Percentiles rank a stretch among this genome's conserved stretches.
These are phyloP conservation scores for Mythimna loreyi DNA, from an alignment of 2,888 invertebrate genomes.

Conservation along the genomic window DNA sequence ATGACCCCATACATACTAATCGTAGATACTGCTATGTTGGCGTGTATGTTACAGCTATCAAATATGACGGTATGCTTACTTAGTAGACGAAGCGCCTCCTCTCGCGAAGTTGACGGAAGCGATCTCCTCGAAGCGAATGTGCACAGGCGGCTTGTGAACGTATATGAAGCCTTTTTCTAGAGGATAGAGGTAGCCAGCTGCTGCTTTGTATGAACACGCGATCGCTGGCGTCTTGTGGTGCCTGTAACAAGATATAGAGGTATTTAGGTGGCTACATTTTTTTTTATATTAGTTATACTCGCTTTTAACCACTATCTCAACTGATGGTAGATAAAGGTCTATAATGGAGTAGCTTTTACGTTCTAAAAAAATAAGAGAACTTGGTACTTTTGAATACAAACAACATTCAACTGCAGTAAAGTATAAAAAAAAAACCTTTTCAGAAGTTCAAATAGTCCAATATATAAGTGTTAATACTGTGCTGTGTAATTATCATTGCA, in stretches of 20 bases:
- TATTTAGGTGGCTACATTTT: background rate
- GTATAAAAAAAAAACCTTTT: too few species aligned
- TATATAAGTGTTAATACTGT: too few species aligned
- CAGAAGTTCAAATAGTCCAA: too few species aligned
- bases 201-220: conserved; percentile 99
- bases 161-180: conserved; percentile 99
- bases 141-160: conserved; percentile 99
- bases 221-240: conserved; percentile 97
- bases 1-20: too few species aligned
- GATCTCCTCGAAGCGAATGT: conserved; percentile 99
- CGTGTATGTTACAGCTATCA: background rate
- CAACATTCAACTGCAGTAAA: background rate
- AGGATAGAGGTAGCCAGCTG: conserved; percentile 99
- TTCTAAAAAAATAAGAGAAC: too few species aligned
- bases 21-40: too few species aligned
- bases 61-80: conserved; percentile 71
- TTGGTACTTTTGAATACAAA: background rate
- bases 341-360: too few species aligned
- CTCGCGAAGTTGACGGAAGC: conserved; percentile 98
- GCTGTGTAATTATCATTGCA: too few species aligned
- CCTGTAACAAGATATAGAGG: conserved; percentile 79
- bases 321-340: too few species aligned
- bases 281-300: too few species aligned
- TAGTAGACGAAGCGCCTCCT: conserved; percentile 94
- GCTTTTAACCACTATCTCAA: too few species aligned